Conservation (phyloP, 1,140 invertebrate species). For the Akabosia matsudoensis region DNA sequence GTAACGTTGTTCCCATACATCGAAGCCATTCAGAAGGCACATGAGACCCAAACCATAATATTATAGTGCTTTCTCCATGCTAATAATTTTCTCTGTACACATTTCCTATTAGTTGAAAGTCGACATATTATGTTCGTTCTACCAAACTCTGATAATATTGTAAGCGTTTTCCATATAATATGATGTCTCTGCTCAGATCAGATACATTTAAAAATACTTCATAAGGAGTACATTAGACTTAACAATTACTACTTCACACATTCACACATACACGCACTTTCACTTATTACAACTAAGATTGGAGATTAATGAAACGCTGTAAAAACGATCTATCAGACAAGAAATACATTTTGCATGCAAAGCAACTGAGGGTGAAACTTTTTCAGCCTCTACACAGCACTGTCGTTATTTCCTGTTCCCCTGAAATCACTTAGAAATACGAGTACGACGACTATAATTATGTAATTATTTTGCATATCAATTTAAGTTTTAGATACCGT, state of each 20-base stretch:
- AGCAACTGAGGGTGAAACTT: background rate
- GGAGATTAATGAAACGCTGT: background rate
- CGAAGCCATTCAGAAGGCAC: conserved; percentile 22
- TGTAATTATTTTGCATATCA: background rate
- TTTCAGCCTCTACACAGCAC: conserved; percentile 20
- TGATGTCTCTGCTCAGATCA: background rate
- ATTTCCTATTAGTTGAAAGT: background rate
- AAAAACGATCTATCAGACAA: background rate
- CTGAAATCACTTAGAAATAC: conserved; percentile 5
- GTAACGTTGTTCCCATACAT: conserved; percentile 21
- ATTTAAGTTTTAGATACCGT: too few relatives aligned
- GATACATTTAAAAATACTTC: background rate
- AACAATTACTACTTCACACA: background rate
- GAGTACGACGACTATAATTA: background rate
- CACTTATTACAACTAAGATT: background rate
- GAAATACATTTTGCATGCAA: background rate
- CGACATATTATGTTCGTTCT: background rate
- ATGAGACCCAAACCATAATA: conserved; percentile 21
- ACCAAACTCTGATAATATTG: conserved; percentile 16
- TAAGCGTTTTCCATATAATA: conserved; percentile 21
- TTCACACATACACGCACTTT: background rate
- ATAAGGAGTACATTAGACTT: background rate
- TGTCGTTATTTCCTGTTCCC: conserved; percentile 16
- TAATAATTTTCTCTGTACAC: background rate
- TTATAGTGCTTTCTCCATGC: background rate